Percentiles rank a stretch among this genome's conserved stretches.
phyloP scores from a whole-genome alignment of 2,888 invertebrate species.

The Icerya purchasi region DNA sequence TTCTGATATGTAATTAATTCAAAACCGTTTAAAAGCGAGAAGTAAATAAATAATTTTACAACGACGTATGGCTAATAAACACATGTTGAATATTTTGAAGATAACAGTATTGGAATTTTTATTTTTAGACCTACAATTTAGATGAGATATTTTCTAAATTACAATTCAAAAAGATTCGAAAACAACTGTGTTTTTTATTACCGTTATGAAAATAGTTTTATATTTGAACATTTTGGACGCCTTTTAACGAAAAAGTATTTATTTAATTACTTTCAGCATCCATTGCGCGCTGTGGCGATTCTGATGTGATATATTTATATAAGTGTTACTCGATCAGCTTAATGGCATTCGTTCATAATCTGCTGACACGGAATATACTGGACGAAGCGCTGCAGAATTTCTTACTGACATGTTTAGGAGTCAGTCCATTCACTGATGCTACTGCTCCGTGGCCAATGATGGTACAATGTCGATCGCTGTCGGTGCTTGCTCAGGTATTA shows the following conservation, averaged over 20 bases:
- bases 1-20: too few relatives aligned
- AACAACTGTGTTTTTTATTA: neutral
- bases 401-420: slow-evolving; percentile 47
- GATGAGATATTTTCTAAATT: neutral
- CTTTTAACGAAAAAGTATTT: too few relatives aligned
- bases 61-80: too few relatives aligned
- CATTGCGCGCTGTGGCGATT: too few relatives aligned
- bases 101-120: too few relatives aligned
- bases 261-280: too few relatives aligned
- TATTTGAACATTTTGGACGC: too few relatives aligned
- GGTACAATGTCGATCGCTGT: slow-evolving; percentile 53
- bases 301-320: slow-evolving; percentile 27
- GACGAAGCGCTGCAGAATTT: slow-evolving; percentile 45
- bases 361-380: slow-evolving; percentile 47
- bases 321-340: slow-evolving; percentile 54
- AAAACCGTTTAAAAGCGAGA: too few relatives aligned
- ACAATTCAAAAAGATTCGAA: neutral
- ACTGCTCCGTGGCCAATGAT: slow-evolving; percentile 48
- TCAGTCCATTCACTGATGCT: slow-evolving; percentile 38
- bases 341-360: slow-evolving; percentile 52
- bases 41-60: too few relatives aligned
- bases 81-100: too few relatives aligned
- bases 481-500: slow-evolving; percentile 59
- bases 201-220: too few relatives aligned
- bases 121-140: neutral